Percentiles rank a stretch among this genome's conserved stretches.
Evolutionary conservation across 2,113 vertebrate genomes (phyloP).

Genomic region (Nothocercus nigrocapillus): DNA sequence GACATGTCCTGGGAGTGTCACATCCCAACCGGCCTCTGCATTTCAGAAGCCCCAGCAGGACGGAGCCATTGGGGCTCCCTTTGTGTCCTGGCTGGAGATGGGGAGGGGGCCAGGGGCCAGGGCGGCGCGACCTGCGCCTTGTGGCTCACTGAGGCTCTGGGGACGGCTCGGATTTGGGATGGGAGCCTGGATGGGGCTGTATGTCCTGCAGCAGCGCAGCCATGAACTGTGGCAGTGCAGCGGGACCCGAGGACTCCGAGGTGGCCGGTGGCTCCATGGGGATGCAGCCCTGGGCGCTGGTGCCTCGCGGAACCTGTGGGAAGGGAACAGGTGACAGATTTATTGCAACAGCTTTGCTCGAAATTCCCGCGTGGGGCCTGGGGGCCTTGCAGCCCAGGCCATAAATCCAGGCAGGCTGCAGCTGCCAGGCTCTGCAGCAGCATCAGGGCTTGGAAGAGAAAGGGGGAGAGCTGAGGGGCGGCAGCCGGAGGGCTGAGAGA

Average conservation of each 20-base stretch:
- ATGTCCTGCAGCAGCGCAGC: not conserved
- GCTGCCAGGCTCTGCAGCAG: not conserved
- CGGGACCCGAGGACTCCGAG: too few relatives aligned
- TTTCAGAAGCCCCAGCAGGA: too few relatives aligned
- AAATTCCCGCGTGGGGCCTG: not conserved
- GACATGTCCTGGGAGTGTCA: too few relatives aligned
- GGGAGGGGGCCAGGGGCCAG: not conserved
- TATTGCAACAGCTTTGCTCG: not conserved
- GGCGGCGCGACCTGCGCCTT: not conserved
- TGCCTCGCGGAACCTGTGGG: not conserved
- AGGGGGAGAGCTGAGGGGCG: not conserved
- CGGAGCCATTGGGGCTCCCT: too few relatives aligned
- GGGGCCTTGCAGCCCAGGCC: not conserved
- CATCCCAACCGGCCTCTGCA: too few relatives aligned
- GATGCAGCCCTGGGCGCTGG: too few relatives aligned
- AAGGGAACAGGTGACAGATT: not conserved
- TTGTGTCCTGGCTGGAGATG: too few relatives aligned
- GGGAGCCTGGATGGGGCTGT: too few relatives aligned
- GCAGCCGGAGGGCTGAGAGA: not conserved
- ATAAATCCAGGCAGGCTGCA: not conserved
- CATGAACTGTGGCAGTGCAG: too few relatives aligned
- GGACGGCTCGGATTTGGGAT: too few relatives aligned
- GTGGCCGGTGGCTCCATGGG: too few relatives aligned
- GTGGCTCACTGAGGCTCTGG: fast-evolving
- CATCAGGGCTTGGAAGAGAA: not conserved